Evolutionary conservation across 2,797 vertebrate genomes (phyloP).

Genomic region (Aselliscus stoliczkanus): DNA sequence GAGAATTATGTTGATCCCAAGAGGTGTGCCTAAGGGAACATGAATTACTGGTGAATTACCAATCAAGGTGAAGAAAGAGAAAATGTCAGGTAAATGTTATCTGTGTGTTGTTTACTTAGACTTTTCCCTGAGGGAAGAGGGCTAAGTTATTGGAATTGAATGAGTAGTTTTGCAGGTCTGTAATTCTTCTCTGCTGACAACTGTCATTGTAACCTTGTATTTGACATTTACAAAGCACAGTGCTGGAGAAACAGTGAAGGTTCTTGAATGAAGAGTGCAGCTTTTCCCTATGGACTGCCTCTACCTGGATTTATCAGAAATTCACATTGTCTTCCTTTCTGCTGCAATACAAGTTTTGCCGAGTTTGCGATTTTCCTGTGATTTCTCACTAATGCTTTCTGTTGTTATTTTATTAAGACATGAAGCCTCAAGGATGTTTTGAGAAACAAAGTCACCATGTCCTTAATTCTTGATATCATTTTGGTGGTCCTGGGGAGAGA

Average conservation of each 20-base stretch:
- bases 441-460: not conserved
- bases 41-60: conserved; percentile 61
- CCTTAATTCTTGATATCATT: not conserved
- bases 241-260: not conserved
- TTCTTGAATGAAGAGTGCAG: not conserved
- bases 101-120: conserved; percentile 54
- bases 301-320: not conserved
- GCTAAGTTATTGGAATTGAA: conserved; percentile 44
- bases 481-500: not conserved
- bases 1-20: conserved; percentile 46
- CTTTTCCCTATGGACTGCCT: not conserved
- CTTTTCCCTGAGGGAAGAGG: conserved; percentile 20
- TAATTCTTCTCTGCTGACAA: conserved; percentile 49
- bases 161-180: conserved; percentile 31
- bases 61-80: conserved; percentile 56
- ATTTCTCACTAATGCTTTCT: not conserved
- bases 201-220: conserved; percentile 49
- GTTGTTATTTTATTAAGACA: not conserved
- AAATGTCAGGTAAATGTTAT: conserved; percentile 63
- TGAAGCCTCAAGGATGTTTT: not conserved
- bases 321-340: not conserved
- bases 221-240: conserved; percentile 47
- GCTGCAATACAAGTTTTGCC: not conserved
- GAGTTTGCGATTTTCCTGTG: not conserved
- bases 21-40: conserved; percentile 19